phyloP scores from a whole-genome alignment of 2,888 invertebrate species.

The Horisme vitalbata region DNA sequence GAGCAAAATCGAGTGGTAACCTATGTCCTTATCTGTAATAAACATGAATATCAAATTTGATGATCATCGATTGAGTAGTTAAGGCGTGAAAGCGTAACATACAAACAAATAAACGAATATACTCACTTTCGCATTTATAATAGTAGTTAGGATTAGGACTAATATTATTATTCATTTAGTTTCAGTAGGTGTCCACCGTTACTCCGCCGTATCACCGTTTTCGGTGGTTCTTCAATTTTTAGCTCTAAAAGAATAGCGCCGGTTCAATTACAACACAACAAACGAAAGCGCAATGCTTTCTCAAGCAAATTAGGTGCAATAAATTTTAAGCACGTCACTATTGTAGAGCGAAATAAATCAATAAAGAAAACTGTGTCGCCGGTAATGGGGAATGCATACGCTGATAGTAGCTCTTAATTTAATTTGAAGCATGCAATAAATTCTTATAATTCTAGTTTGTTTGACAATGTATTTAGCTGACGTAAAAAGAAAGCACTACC shows the following conservation, averaged over 20 bases:
- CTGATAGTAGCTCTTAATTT: constrained; percentile 56
- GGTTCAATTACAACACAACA: constrained; percentile 34
- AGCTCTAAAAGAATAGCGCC: constrained; percentile 27
- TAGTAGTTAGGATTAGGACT: too few species aligned
- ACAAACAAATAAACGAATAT: too few species aligned
- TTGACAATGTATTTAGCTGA: constrained; percentile 13
- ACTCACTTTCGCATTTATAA: too few species aligned
- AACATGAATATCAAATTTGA: too few species aligned
- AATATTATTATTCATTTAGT: too few species aligned
- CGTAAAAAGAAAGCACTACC: background rate
- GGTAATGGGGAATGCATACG: constrained; percentile 48
- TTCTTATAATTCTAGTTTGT: constrained; percentile 59
- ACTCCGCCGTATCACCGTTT: too few species aligned
- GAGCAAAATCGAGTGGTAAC: too few species aligned
- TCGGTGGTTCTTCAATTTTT: constrained; percentile 34
- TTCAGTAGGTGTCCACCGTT: constrained; percentile 15
- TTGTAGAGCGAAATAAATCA: constrained; percentile 59
- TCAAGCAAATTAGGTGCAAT: constrained; percentile 39
- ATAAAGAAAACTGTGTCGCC: constrained; percentile 60
- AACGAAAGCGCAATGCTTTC: constrained; percentile 31
- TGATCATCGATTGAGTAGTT: too few species aligned
- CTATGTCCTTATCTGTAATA: too few species aligned
- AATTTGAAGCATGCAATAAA: constrained; percentile 63
- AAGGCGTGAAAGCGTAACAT: too few species aligned
- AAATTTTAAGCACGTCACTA: constrained; percentile 42